phyloP scores from a whole-genome alignment of 1,140 invertebrate genomes.

The Pygmarrhopalites habei region DNA sequence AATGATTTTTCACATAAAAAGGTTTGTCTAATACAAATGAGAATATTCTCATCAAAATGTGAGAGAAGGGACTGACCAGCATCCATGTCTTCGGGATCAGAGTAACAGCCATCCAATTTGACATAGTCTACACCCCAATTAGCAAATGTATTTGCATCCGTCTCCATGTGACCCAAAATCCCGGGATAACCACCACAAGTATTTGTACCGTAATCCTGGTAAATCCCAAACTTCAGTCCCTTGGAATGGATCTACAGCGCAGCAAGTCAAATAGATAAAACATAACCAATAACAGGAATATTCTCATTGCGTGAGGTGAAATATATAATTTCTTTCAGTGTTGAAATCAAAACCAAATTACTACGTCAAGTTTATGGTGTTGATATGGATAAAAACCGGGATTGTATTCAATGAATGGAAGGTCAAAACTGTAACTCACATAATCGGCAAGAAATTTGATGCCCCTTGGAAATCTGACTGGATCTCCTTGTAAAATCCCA shows the following conservation, averaged over 20 bases:
- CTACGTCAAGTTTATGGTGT: not conserved
- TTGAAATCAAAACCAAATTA: not conserved
- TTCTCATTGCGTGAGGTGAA: not conserved
- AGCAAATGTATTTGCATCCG: slow-evolving; percentile 83
- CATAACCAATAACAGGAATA: not conserved
- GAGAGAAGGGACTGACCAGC: slow-evolving; percentile 13
- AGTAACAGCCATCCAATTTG: slow-evolving; percentile 91
- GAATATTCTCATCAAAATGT: not conserved
- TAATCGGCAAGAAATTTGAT: slow-evolving; percentile 84
- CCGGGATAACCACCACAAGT: slow-evolving; percentile 94
- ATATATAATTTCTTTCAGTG: not conserved
- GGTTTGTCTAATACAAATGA: not conserved
- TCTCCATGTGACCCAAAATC: slow-evolving; percentile 71
- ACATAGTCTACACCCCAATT: slow-evolving; percentile 94
- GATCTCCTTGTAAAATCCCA: slow-evolving; percentile 75
- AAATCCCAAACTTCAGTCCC: slow-evolving; percentile 92
- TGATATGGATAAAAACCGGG: not conserved
- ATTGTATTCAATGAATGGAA: not conserved
- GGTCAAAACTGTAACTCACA: slow-evolving; percentile 58
- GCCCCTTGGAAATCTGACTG: slow-evolving; percentile 79
- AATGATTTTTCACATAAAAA: not conserved
- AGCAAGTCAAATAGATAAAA: not conserved
- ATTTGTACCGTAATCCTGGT: slow-evolving; percentile 90
- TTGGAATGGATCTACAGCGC: slow-evolving; percentile 72
- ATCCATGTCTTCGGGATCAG: slow-evolving; percentile 66